Percentiles rank a stretch among this genome's conserved stretches.
Conservation (phyloP, 2,888 invertebrate genomes). For the Phanerotoma sp. region DNA sequence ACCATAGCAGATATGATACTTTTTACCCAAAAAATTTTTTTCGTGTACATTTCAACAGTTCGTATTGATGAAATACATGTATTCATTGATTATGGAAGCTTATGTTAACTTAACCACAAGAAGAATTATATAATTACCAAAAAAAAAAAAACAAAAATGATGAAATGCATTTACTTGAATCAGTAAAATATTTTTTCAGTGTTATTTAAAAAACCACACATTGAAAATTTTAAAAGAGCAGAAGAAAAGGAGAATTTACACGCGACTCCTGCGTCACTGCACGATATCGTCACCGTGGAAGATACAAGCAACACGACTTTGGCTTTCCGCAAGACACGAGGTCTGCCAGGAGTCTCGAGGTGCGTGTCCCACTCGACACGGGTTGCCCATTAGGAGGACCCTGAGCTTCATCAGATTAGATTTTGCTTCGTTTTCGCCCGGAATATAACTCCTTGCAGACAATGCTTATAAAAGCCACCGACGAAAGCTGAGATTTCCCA, state of each 20-base stretch:
- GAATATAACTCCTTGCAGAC: conserved; percentile 12
- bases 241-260: conserved; percentile 1
- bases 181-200: too few species aligned
- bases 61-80: too few species aligned
- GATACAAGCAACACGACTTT: conserved; percentile 47
- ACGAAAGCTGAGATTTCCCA: not conserved
- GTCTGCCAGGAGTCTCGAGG: conserved; percentile 39
- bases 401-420: conserved; percentile 56
- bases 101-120: too few species aligned
- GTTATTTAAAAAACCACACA: not conserved
- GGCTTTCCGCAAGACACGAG: conserved; percentile 44
- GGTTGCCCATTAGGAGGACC: conserved; percentile 57
- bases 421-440: conserved; percentile 44
- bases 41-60: too few species aligned
- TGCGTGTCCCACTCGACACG: conserved; percentile 55
- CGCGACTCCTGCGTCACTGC: conserved; percentile 12
- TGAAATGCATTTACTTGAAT: too few species aligned
- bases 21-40: too few species aligned
- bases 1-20: too few species aligned
- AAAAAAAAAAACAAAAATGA: too few species aligned
- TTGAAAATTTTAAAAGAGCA: not conserved
- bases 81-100: too few species aligned
- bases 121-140: too few species aligned
- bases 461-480: conserved; percentile 4
- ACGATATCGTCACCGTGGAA: conserved; percentile 35